Base-by-base conservation (phyloP, 1,140 invertebrate genomes). In the Zaprionus ornatus region DNA sequence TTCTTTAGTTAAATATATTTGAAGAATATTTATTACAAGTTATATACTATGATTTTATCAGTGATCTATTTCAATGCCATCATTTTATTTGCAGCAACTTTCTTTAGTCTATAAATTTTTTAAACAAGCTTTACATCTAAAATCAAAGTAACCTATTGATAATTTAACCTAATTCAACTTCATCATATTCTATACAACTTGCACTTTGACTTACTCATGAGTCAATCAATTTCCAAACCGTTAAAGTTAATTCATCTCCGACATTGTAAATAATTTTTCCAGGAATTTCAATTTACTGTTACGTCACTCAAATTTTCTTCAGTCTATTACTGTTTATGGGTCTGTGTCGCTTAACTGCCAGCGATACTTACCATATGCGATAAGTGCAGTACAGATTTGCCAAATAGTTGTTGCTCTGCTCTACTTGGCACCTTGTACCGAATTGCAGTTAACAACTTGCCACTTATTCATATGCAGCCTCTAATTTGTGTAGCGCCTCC, bases 401-500 rank as follows among this genome's bases (percentile, higher is more conserved):
- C 25, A 15, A 23, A n/a, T 15, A 68, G 42, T 35, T 29, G 29
- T 29, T 29, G 29, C 29, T 52, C 52, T 59, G 48, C 48, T 35
- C 56, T 76, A 82, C 62, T 83, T 86, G 75, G 55, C 83, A 87
- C 76, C 67, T 75, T 61, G 57, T 82, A 32, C 29, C 29, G 54
- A 72, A 80, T 77, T 50, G 21, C 42, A 70, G 68, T 80, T 87
- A 67, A 74, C 59, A 74, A 25, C 40, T 52, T 40, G 66, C 40
- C 68, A 48, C 74, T 56, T 68, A 69, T 77, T 81, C 65, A 60
- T 50, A 66, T 66, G 37, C 40, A 70, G 61, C 52, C 82, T 85
- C 74, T 86, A 79, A 85, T 86, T 86, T 86, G 71, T 69, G 42
- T 55, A 82, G 73, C 68, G 67, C 71, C 62, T 68, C 21, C 32